Conservation (phyloP, 2,113 vertebrate species). For the Seriola dumerili region DNA sequence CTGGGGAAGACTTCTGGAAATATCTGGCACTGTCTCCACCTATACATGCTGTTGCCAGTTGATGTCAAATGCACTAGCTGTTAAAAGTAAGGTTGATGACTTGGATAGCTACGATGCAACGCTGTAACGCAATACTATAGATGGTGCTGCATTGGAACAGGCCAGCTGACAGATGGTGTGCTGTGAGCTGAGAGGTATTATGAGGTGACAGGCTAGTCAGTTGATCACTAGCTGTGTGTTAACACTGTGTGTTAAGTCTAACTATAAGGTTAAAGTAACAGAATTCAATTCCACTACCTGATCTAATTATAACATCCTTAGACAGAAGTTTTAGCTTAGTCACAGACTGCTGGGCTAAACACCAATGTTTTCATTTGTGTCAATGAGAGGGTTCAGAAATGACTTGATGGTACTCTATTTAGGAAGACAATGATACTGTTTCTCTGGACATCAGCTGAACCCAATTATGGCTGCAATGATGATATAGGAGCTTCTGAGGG, state of each 20-base stretch:
- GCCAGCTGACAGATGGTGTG: constrained; percentile 13
- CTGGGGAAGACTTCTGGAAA: neutral
- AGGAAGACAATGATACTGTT: neutral
- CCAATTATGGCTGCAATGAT: neutral
- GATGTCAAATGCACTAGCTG: neutral
- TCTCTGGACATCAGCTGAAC: neutral
- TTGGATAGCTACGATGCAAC: neutral
- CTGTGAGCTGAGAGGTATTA: neutral
- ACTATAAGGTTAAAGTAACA: neutral
- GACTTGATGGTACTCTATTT: neutral
- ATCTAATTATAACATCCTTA: neutral
- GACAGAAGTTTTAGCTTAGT: neutral
- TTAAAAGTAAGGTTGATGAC: neutral
- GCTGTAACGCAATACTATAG: neutral
- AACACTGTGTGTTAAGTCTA: neutral
- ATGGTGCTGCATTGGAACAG: neutral
- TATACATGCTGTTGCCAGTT: neutral
- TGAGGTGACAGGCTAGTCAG: neutral
- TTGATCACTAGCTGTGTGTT: neutral
- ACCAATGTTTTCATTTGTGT: neutral
- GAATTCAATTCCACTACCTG: neutral
- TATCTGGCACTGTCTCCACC: neutral
- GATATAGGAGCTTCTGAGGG: neutral
- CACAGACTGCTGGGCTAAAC: neutral
- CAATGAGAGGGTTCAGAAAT: neutral